Percentiles rank a stretch among this genome's conserved stretches.
phyloP scores from a whole-genome alignment of 2,888 invertebrate species.

The Coecobrya sp. region DNA sequence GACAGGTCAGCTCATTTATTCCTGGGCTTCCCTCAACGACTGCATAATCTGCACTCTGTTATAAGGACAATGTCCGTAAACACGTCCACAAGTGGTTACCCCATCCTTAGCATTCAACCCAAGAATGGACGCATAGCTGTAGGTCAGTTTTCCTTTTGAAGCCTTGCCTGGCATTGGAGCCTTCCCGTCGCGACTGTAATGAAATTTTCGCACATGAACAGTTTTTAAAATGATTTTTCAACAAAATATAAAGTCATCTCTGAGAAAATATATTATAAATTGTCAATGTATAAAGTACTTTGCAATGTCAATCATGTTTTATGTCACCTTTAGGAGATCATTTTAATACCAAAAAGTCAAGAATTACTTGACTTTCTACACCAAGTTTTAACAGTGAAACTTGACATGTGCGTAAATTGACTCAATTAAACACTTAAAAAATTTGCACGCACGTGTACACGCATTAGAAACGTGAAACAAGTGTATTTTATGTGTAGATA shows the following conservation, averaged over 20 bases:
- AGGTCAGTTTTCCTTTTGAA: constrained; percentile 84
- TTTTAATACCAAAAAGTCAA: too few species aligned
- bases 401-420: background rate
- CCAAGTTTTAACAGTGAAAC: background rate
- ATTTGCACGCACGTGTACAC: background rate
- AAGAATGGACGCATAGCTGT: constrained; percentile 84
- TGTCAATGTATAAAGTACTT: too few species aligned
- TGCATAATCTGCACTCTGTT: constrained; percentile 82
- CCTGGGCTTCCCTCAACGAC: constrained; percentile 82
- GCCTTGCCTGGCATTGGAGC: constrained; percentile 83
- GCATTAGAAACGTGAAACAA: background rate
- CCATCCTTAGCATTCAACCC: constrained; percentile 83
- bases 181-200: constrained; percentile 84
- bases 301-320: too few species aligned
- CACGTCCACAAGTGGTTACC: constrained; percentile 78
- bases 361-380: too few species aligned
- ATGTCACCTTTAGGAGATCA: too few species aligned
- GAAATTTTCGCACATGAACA: background rate
- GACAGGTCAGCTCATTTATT: too few species aligned
- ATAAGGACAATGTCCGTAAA: constrained; percentile 85
- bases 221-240: background rate
- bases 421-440: background rate
- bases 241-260: too few species aligned
- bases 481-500: background rate
- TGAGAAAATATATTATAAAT: too few species aligned